These are phyloP conservation scores for Vulpes vulpes DNA, from an alignment of 2,113 vertebrate species.

Conservation along the genomic window DNA sequence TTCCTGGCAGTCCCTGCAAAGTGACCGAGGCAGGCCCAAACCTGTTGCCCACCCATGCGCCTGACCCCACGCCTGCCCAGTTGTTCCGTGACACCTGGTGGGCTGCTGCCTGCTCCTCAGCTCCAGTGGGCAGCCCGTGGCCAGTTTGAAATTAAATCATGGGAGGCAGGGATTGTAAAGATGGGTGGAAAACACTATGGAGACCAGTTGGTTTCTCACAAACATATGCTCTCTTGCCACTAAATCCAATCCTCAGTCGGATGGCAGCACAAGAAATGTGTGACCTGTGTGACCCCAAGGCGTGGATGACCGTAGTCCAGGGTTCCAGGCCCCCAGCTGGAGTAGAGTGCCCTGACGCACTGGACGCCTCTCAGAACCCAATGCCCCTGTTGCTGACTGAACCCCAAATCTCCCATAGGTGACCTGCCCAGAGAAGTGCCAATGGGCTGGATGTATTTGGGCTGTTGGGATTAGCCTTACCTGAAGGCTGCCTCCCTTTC, in stretches of 20 bases:
- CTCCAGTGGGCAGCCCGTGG: accelerated
- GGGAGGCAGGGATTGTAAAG: not conserved
- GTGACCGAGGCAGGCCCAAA: not conserved
- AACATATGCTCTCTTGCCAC: not conserved
- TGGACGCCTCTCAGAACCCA: not conserved
- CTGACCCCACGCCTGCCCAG: not conserved
- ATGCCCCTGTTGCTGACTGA: not conserved
- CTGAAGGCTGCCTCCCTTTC: not conserved
- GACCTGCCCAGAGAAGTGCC: too few relatives aligned
- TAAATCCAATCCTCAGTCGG: not conserved
- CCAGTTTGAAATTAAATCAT: not conserved
- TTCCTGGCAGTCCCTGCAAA: not conserved
- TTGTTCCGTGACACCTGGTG: accelerated
- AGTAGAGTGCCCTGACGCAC: not conserved
- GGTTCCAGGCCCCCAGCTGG: not conserved
- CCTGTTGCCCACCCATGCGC: accelerated
- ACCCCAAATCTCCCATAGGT: not conserved
- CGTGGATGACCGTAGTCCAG: not conserved
- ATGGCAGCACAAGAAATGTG: not conserved
- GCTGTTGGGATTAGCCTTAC: not conserved
- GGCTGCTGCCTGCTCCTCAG: not conserved
- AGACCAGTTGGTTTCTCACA: not conserved
- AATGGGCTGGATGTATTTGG: accelerated
- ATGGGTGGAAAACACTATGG: accelerated
- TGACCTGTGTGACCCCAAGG: not conserved